A percentile compares a stretch with the other conserved stretches of the same genome.
phyloP scores from a whole-genome alignment of 1,140 invertebrate genomes.

The Hycleus cichorii region DNA sequence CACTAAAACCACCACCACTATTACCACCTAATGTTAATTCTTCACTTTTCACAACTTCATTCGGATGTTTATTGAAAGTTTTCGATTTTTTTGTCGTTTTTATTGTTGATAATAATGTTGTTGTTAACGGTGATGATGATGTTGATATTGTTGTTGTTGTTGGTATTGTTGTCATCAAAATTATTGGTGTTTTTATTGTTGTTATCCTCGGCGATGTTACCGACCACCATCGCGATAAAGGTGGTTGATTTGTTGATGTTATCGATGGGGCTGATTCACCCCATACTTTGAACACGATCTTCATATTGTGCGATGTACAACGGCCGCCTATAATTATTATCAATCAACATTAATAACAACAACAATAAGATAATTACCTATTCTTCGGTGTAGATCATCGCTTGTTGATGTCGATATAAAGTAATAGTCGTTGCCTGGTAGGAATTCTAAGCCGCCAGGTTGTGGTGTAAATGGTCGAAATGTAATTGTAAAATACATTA shows the following conservation, averaged over 20 bases:
- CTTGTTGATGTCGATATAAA: constrained; percentile 91
- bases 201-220: constrained; percentile 28
- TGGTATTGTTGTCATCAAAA: background rate
- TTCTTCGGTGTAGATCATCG: constrained; percentile 81
- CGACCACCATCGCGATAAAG: constrained; percentile 23
- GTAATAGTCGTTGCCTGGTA: constrained; percentile 91
- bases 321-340: constrained; percentile 48
- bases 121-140: constrained; percentile 29
- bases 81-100: constrained; percentile 46
- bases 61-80: constrained; percentile 76
- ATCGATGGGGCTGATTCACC: constrained; percentile 31
- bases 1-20: background rate
- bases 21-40: constrained; percentile 57
- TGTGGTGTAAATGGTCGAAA: constrained; percentile 93
- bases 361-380: constrained; percentile 41
- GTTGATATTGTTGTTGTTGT: constrained; percentile 33
- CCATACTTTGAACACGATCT: constrained; percentile 77
- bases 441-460: constrained; percentile 88
- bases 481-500: constrained; percentile 94
- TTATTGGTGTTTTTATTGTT: constrained; percentile 5
- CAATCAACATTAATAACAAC: no score
- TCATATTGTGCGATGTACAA: constrained; percentile 90
- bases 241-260: background rate
- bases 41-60: constrained; percentile 88
- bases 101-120: constrained; percentile 30